A percentile compares a stretch with the other conserved stretches of the same genome.
phyloP scores from a whole-genome alignment of 2,888 invertebrate species.

The Troglohyphantes excavatus region DNA sequence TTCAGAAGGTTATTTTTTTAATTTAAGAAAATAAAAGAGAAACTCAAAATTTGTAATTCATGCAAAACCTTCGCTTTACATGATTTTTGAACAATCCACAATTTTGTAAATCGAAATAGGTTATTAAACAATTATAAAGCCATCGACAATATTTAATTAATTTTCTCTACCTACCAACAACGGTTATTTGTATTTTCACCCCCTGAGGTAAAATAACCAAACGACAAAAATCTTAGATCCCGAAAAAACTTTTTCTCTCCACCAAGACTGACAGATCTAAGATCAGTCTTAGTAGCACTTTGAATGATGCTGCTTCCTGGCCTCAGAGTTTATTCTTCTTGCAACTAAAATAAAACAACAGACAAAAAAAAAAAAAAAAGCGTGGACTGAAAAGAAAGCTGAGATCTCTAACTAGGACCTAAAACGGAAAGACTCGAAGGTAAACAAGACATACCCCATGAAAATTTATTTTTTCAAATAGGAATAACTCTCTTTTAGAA shows the following conservation, averaged over 20 bases:
- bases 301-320: conserved; percentile 50
- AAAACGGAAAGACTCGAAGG: conserved; percentile 31
- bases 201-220: no score
- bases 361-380: background rate
- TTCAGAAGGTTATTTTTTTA: no score
- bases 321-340: conserved; percentile 36
- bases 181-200: no score
- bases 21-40: no score
- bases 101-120: no score
- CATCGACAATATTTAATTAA: no score
- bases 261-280: conserved; percentile 11
- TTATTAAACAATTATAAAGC: no score
- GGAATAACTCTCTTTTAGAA: background rate
- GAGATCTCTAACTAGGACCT: conserved; percentile 17
- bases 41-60: no score
- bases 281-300: conserved; percentile 28
- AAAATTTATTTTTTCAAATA: conserved; percentile 29
- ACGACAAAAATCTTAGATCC: no score
- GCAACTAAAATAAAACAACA: conserved; percentile 26
- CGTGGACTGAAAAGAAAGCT: conserved; percentile 23
- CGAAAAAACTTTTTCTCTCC: background rate
- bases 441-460: conserved; percentile 14
- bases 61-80: no score
- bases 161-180: no score
- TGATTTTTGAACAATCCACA: no score